These are phyloP conservation scores for Drosophila merina DNA, from an alignment of 2,888 invertebrate species.

Conservation along the genomic window DNA sequence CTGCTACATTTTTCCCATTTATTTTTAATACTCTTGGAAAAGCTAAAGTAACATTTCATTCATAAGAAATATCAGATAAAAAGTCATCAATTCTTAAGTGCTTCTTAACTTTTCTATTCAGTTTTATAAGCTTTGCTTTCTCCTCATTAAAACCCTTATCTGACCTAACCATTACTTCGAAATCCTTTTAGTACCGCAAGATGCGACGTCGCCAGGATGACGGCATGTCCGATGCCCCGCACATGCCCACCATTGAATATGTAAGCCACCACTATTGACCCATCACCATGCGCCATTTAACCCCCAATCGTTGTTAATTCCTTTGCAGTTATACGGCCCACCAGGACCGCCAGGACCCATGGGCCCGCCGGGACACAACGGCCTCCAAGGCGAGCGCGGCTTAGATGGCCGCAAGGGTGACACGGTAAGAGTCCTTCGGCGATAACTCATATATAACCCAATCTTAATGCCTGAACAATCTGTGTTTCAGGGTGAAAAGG, in stretches of 20 bases:
- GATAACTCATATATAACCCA: background rate
- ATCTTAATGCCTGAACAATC: background rate
- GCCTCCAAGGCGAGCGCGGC: constrained; percentile 86
- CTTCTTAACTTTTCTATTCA: too few species aligned
- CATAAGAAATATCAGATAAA: background rate
- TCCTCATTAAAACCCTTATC: background rate
- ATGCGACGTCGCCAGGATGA: constrained; percentile 84
- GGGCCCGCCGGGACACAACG: constrained; percentile 88
- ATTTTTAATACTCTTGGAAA: background rate
- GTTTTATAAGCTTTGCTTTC: background rate
- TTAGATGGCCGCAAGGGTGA: constrained; percentile 92
- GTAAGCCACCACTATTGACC: constrained; percentile 73
- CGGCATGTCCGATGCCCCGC: constrained; percentile 84
- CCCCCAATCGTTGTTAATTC: background rate
- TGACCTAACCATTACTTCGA: constrained; percentile 34
- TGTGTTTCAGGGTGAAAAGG: constrained; percentile 81
- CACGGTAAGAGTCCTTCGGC: constrained; percentile 86
- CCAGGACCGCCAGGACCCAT: constrained; percentile 86
- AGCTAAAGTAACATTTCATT: background rate
- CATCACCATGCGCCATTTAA: background rate
- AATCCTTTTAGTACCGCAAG: constrained; percentile 83
- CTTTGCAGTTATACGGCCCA: constrained; percentile 86
- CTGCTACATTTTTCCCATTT: background rate
- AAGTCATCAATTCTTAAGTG: background rate
- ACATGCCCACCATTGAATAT: constrained; percentile 84